Evolutionary conservation across 2,797 vertebrate species (phyloP), one percentile per base, ranked within the genome.

Genomic region (Microcaecilia unicolor): DNA sequence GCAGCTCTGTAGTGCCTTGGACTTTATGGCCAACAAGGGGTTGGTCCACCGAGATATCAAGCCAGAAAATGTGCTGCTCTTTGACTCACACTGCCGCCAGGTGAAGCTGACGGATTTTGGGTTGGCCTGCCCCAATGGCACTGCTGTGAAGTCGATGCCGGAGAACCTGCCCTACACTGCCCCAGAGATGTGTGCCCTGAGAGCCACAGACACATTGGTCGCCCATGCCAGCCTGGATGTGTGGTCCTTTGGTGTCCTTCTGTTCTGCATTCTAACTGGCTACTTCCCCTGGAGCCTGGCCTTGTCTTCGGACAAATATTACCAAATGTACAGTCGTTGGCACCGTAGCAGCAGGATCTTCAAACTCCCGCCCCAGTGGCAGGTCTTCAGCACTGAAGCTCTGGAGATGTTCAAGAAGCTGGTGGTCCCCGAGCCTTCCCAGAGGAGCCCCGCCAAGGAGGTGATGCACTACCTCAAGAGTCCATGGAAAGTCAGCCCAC

Each of bases 41-140:
- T 53, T 89, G 43, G 84, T 89, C 17, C 86, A 89, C 42, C 78
- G 86, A 1, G 86, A 89, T 30, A 58, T 89, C 33, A 89, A 88
- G 41, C 85, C 85, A 2, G 86, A 89, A 57, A 89, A 88, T 51
- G 70, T 89, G 21, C 75, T 89, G 3, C 70, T 89, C 18, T 53
- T 86, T 54, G 86, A 89, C 63, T 61, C 22, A 22, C 74, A 70
- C 28, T 89, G 86, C 55, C 41, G 55, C 15, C 66, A 66, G 8
- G 77, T 89, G 24, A 89, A 89, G 42, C 73, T 89, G 41, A 80
- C 85, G 2, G 86, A 89, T 61, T 89, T 89, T 15, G 86, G 86
- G 10, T 72, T 88, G n/a, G 80, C 84, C n/a, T 85, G 87, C 60
- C 81, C 74, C 28, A 56, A 57, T 16, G 86, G 86, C 26, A 78